Base-by-base conservation (phyloP, 2,797 vertebrate species). In the Florisuga fusca region DNA sequence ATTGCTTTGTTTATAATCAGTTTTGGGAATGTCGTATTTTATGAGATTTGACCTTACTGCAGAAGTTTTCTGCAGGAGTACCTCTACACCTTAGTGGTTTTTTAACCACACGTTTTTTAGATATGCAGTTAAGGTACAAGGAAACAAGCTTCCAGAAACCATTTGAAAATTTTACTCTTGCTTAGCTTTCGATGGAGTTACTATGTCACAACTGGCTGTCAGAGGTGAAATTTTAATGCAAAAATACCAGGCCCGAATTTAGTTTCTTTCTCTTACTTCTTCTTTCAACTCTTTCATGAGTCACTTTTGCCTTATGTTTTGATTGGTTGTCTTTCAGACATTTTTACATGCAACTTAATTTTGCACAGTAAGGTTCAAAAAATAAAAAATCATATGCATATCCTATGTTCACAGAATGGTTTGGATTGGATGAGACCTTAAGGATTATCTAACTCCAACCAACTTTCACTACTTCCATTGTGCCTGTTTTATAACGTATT, bases 371-470 rank as follows among this genome's bases (percentile, higher is more conserved):
- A 20, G 6, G 61, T 77, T 63, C 2, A 55, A 82, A 83, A 25
- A 45, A 12, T 2, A 7, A 2, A 12, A 27, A 59, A 13, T 77
- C 2, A 0, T 8, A 6, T 71, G 72, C 33, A 3, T 55, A 11
- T 43, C 31, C 33, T 50, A 0, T 54, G 38, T 51, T 66, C 6
- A 41, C 38, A 41, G 38, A 41, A 41, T 41, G 38, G 14, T 41
- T 41, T 41, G 38, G 38, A 41, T 41, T 41, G 38, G 38, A 41
- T 41, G 38, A 5, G 13, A 41, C 38, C 38, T 41, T 41, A 15
- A 41, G 5, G 38, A 41, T 41, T 41, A 41, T 41, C 38, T 41
- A 41, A 41, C 38, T 41, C 38, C 38, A 41, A 41, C 38, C 38
- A 66, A 19, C 15, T 92, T 72, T 85, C 9, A 5, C 18, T 67